Evolutionary conservation across 2,797 vertebrate genomes (phyloP), one percentile per base, ranked within the genome.

Genomic region (Channallabes apus): DNA sequence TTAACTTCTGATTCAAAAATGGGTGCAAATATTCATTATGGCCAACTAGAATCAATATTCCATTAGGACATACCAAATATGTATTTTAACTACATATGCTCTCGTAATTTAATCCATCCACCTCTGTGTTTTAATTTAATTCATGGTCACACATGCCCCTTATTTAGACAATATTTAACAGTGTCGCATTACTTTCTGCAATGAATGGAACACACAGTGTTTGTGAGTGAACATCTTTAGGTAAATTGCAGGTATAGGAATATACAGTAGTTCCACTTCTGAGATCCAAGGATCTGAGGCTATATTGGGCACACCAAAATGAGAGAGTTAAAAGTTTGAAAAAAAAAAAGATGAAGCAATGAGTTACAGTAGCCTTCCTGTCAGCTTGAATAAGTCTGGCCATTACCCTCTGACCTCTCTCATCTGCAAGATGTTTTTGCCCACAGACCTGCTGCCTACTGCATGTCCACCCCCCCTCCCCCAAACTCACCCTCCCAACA

Each of bases 81-180:
- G n/a, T n/a, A 12, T 12, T 51, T 54, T 14, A 54, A 14, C 51
- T 14, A 54, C 51, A 54, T 3, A 54, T 54, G 51, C 51, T 14
- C 51, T 54, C 3, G 3, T 27, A 27, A 68, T 68, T 68, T 29
- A 65, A 64, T 80, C 67, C 6, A 62, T 62, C 58, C 58, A 72
- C 64, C 73, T 72, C 78, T 58, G 51, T 86, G 59, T 71, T 38
- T 80, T 67, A 85, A 67, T 62, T 65, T 84, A 54, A 54, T 73
- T 77, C 59, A 77, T 80, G 73, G 69, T 82, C 64, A 1, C 32
- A 61, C 58, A 86, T 65, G 77, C 76, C 64, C 72, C 20, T 71
- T n/a, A 46, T 72, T 12, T 24, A 22, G 46, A 38, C 51, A 78
- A 69, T 83, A 83, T 67, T 73, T 64, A 58, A 68, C 38, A 20